phyloP scores from a whole-genome alignment of 30 jellyfish, hydroid and myxozoan genomes.

The Nemopilema nomurai region DNA sequence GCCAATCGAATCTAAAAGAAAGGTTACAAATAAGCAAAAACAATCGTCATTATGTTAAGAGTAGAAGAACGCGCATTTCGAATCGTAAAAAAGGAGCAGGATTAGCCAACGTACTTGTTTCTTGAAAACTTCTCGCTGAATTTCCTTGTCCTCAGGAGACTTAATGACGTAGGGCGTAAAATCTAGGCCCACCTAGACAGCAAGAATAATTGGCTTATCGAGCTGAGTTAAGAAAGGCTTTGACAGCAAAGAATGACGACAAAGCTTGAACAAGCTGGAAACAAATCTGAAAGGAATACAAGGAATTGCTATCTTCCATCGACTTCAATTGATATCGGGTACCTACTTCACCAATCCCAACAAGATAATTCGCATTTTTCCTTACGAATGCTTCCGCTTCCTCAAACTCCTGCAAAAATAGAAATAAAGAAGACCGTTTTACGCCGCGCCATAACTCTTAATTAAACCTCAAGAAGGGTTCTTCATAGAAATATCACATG shows the following conservation, averaged over 20 bases:
- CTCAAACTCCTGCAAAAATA: conserved; percentile 58
- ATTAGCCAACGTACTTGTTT: conserved; percentile 50
- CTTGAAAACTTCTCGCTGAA: conserved; percentile 86
- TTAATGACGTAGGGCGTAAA: conserved; percentile 87
- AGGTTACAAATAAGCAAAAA: no score
- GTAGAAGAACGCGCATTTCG: no score
- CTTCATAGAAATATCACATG: no score
- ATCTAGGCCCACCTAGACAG: conserved; percentile 92
- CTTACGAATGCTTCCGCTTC: conserved; percentile 69
- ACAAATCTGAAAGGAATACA: neutral
- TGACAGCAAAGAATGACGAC: neutral
- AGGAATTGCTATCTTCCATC: neutral
- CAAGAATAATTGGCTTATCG: neutral
- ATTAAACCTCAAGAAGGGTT: no score
- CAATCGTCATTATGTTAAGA: no score
- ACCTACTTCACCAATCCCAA: conserved; percentile 95
- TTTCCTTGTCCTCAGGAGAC: conserved; percentile 78
- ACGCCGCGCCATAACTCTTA: no score
- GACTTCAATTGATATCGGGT: neutral
- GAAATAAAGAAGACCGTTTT: no score
- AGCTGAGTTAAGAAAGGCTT: neutral
- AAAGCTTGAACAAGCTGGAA: neutral
- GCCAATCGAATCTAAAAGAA: conserved; percentile 70
- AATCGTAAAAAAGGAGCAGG: neutral
- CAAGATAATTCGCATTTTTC: conserved; percentile 48